phyloP scores from a whole-genome alignment of 2,113 vertebrate species.

The Campylomormyrus tamandua region DNA sequence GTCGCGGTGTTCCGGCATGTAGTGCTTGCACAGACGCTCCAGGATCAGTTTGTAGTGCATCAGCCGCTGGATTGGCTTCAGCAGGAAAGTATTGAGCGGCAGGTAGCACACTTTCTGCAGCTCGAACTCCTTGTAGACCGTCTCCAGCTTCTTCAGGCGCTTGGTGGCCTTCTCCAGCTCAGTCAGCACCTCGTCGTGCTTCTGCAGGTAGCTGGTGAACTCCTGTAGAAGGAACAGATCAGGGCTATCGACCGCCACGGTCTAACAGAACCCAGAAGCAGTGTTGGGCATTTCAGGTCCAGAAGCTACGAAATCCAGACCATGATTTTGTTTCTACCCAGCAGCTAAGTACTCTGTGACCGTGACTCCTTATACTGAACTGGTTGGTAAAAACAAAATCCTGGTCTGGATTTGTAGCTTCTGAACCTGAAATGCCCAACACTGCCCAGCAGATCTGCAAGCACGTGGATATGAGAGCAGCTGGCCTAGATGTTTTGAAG shows the following conservation, averaged over 20 bases:
- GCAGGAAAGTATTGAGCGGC: constrained; percentile 85
- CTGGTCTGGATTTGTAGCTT: no score
- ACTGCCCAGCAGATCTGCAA: not conserved
- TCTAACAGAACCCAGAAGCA: not conserved
- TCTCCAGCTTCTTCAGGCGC: constrained; percentile 74
- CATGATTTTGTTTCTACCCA: no score
- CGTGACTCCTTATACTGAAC: no score
- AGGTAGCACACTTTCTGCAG: constrained; percentile 94
- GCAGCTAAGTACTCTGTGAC: no score
- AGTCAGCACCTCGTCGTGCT: constrained; percentile 74
- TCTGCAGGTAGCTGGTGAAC: constrained; percentile 75
- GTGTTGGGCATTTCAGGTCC: no score
- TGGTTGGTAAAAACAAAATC: no score
- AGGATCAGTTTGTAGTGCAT: constrained; percentile 88
- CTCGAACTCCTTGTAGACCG: constrained; percentile 84
- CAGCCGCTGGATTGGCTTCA: constrained; percentile 89
- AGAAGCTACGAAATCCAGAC: no score
- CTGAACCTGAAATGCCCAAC: no score
- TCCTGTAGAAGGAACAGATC: constrained; percentile 53
- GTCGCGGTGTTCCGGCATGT: constrained; percentile 63
- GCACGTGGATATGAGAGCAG: not conserved
- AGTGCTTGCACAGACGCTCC: constrained; percentile 74
- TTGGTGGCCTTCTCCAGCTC: constrained; percentile 82
- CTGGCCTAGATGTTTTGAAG: not conserved
- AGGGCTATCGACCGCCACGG: not conserved